phyloP scores from a whole-genome alignment of 2,888 invertebrate species.

The Mactromeris polynyma region DNA sequence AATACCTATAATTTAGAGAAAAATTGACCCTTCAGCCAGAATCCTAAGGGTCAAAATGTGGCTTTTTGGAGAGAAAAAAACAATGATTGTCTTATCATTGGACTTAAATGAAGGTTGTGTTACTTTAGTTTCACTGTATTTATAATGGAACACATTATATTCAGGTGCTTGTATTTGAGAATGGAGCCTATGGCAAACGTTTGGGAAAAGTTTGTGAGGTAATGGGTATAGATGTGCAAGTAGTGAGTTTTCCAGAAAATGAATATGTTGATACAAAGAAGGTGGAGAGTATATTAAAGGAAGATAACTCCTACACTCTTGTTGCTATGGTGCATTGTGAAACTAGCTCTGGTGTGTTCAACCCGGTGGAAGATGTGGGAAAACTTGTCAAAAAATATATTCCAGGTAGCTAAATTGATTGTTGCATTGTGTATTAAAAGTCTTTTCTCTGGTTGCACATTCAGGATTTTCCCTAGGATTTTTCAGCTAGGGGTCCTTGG shows the following conservation, averaged over 20 bases:
- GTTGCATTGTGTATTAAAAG: too few species aligned
- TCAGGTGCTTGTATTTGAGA: constrained; percentile 87
- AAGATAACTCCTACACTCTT: constrained; percentile 83
- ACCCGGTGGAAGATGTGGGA: constrained; percentile 87
- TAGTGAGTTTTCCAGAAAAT: constrained; percentile 86
- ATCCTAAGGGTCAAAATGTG: too few species aligned
- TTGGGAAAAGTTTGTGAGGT: constrained; percentile 87
- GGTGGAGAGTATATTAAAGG: constrained; percentile 79
- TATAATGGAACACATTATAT: too few species aligned
- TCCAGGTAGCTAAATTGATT: constrained; percentile 74
- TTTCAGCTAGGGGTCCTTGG: too few species aligned
- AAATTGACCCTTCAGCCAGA: too few species aligned
- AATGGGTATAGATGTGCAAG: constrained; percentile 82
- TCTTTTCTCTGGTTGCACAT: too few species aligned
- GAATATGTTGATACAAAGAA: constrained; percentile 78
- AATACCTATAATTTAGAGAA: too few species aligned
- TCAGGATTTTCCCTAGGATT: too few species aligned
- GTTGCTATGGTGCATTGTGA: constrained; percentile 88
- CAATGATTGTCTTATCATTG: too few species aligned
- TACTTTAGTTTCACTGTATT: too few species aligned
- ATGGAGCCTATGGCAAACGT: constrained; percentile 88
- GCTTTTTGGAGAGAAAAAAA: too few species aligned
- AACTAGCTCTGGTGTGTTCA: constrained; percentile 88
- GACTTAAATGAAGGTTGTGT: too few species aligned
- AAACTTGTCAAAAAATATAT: constrained; percentile 82